Base-by-base conservation (phyloP, 2,113 vertebrate genomes). In the Ovis canadensis region DNA sequence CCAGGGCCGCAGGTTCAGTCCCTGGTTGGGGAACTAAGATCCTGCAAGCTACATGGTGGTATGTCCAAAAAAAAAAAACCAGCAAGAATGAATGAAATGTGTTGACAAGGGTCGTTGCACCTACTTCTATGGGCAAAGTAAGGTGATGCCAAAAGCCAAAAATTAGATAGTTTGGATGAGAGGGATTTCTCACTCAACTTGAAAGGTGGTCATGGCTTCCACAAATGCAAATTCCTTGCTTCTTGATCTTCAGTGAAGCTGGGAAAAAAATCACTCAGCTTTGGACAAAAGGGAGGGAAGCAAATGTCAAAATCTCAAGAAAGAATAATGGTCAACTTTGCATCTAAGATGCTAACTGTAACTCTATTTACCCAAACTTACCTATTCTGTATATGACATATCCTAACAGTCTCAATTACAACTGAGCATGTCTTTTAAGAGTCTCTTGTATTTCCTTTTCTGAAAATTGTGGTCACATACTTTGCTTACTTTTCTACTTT, bases 401-500 rank as follows among this genome's bases (percentile, higher is more conserved):
- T 60, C n/a, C 60, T 55, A 60, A 43, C 10, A 89, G 17, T 89
- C 40, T 81, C 67, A 74, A 89, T 45, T 81, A 71, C 50, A 86
- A 31, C 14, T 77, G 55, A 87, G 21, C 50, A 52, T 33, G 33
- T 55, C 33, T 90, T 91, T 94, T 86, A 92, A 86, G 33, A 95
- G 43, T 14, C 7, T 84, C 94, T 87, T 45, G 2, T 62, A 48
- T 55, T 78, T 59, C 25, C 31, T 90, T 55, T 96, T 95, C 60
- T 5, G 83, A 89, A 98, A 98, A 92, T 23, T 40, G 21, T 60
- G 6, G 67, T 83, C 50, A 48, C 78, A 77, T 10, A 33, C n/a
- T 92, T 90, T 80, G 54, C 43, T 88, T 95, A 55, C 83, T 96
- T 96, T 96, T 45, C 55, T 89, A 31, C 80, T 14, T 54, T 88